Conservation (phyloP, 1,140 invertebrate species). For the Diuraphis noxia region DNA sequence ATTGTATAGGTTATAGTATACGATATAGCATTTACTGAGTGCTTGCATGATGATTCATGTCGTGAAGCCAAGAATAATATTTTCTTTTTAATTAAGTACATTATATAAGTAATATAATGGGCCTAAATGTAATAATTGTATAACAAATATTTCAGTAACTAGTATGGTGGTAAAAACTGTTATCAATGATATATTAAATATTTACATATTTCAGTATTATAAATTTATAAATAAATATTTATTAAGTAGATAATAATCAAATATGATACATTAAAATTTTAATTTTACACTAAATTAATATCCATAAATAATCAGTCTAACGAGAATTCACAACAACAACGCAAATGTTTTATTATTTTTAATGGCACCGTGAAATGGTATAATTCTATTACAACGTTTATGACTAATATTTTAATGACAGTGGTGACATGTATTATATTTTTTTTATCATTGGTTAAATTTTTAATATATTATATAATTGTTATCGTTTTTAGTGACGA, state of each 20-base stretch:
- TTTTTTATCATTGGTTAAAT: neutral
- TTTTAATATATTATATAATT: neutral
- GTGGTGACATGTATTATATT: neutral
- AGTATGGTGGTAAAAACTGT: neutral
- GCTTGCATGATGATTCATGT: neutral
- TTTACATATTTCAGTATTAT: too few species aligned
- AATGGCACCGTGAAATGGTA: neutral
- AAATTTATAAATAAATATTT: too few species aligned
- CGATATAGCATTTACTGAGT: neutral
- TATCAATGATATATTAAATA: neutral
- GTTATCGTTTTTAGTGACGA: neutral
- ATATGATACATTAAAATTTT: too few species aligned
- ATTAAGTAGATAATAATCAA: too few species aligned
- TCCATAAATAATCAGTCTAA: neutral
- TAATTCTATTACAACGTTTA: neutral
- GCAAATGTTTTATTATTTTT: neutral
- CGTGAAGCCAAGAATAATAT: neutral
- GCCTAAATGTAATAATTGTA: neutral
- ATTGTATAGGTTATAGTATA: neutral
- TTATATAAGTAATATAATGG: neutral
- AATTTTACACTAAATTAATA: too few species aligned
- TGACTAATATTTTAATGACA: neutral
- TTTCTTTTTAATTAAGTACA: neutral
- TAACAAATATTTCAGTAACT: neutral
- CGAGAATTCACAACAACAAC: neutral